Evolutionary conservation across 2,113 vertebrate species (phyloP), one percentile per base, ranked within the genome.

Genomic region (Paradoxurus hermaphroditus): DNA sequence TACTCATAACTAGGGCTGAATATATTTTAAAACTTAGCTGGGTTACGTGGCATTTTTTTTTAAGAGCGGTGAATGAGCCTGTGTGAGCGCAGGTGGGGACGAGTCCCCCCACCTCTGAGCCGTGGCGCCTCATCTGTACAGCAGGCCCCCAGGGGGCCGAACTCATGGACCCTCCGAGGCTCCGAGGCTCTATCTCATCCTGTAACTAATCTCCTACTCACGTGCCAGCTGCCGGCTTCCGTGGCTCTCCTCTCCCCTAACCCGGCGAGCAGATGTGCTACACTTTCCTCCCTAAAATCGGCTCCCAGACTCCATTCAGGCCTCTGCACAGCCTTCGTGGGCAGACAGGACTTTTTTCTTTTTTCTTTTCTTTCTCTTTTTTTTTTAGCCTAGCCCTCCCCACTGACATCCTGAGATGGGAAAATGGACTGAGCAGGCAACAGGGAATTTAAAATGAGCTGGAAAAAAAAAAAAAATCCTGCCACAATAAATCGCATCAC

Each of bases 401-500:
- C 75, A 21, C 79, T 68, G 89, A 59, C 0, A 79, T 56, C 79
- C 87, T 84, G 94, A 95, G 49, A 79, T 95, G 59, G 95, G 75
- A 92, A 96, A 96, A 95, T n/a, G 75, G 68, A 96, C 97, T 29
- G 62, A 91, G 77, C 31, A 25, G 81, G 78, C 81, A 56, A 77
- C 0, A 87, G 85, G 89, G 88, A 95, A 95, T 97, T 93, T 86
- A 78, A 67, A 92, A 90, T 49, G 59, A 78, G 86, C 68, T 89
- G 51, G 9, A 21, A 19, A 44, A 86, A 19, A 44, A 86, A 59
- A 72, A 95, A 53, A 51, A n/a, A 89, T 77, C 68, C 81, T 53
- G 59, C 88, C 77, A 53, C 85, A 89, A 83, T 97, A 91, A 97
- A 97, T 92, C 7, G 18, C 34, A 90, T 86, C 94, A 83, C 77